Evolutionary conservation across 2,888 invertebrate species (phyloP).

Genomic region (Euspilapteryx auroguttella): DNA sequence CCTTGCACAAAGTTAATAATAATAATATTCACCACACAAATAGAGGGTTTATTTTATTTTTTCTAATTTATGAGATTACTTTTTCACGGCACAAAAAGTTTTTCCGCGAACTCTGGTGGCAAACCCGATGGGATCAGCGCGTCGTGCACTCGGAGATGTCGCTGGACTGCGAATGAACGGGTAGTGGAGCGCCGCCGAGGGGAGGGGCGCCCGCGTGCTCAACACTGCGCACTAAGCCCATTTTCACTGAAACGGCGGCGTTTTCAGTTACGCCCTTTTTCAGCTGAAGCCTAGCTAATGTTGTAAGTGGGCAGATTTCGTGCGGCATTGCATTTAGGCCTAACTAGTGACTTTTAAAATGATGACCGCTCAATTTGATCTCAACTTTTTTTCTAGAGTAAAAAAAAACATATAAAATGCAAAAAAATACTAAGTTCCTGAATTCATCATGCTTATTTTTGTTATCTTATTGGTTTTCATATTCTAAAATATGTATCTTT

Average conservation of each 20-base stretch:
- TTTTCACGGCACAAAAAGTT: conserved; percentile 44
- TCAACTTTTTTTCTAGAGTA: conserved; percentile 1
- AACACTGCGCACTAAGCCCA: conserved; percentile 16
- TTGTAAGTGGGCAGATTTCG: conserved; percentile 57
- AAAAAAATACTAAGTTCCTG: no score
- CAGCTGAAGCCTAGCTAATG: conserved; percentile 27
- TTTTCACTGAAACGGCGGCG: conserved; percentile 30
- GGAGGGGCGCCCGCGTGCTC: conserved; percentile 42
- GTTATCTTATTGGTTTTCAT: no score
- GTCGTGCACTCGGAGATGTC: conserved; percentile 27
- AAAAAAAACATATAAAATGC: conserved; percentile 5
- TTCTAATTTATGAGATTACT: conserved; percentile 13
- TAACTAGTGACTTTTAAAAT: conserved; percentile 43
- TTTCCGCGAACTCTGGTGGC: conserved; percentile 31
- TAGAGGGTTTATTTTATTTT: conserved; percentile 27
- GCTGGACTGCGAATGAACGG: conserved; percentile 42
- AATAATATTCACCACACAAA: conserved; percentile 30
- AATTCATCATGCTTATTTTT: no score
- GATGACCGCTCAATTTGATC: conserved; percentile 11
- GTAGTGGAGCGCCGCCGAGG: conserved; percentile 14
- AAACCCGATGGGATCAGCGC: not conserved
- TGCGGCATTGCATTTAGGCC: conserved; percentile 49
- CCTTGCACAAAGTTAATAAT: conserved; percentile 23
- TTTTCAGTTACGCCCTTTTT: conserved; percentile 22
- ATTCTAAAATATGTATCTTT: no score